A percentile compares a stretch with the other conserved stretches of the same genome.
These are phyloP conservation scores for Ischnura elegans DNA, from an alignment of 2,888 invertebrate species.

Conservation along the genomic window DNA sequence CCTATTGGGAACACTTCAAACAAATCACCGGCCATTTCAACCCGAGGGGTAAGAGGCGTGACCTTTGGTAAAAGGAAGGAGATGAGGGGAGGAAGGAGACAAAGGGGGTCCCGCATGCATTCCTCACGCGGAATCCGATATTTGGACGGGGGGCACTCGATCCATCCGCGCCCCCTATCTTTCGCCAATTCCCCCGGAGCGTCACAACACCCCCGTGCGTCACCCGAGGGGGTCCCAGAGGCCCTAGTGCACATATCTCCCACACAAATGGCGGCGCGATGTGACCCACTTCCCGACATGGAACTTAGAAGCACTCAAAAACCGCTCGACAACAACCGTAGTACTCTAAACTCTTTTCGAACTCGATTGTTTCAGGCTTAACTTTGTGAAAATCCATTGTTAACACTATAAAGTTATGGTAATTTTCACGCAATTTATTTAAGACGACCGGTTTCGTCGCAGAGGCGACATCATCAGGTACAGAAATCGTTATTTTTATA, in stretches of 20 bases:
- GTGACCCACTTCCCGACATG: not conserved
- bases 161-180: not conserved
- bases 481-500: too few species aligned
- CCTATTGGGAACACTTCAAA: not conserved
- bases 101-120: not conserved
- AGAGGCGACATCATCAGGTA: too few species aligned
- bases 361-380: too few species aligned
- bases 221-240: not conserved
- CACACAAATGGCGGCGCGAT: not conserved
- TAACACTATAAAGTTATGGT: too few species aligned
- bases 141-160: not conserved
- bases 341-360: too few species aligned
- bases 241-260: not conserved
- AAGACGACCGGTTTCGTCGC: too few species aligned
- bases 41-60: not conserved
- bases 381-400: too few species aligned
- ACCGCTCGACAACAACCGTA: too few species aligned
- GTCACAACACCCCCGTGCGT: not conserved
- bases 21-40: not conserved
- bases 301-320: too few species aligned
- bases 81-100: not conserved
- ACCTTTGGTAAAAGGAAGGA: not conserved
- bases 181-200: not conserved
- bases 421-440: too few species aligned
- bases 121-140: constrained; percentile 21